phyloP scores from a whole-genome alignment of 2,888 invertebrate species.

The Cosmopolites sordidus region DNA sequence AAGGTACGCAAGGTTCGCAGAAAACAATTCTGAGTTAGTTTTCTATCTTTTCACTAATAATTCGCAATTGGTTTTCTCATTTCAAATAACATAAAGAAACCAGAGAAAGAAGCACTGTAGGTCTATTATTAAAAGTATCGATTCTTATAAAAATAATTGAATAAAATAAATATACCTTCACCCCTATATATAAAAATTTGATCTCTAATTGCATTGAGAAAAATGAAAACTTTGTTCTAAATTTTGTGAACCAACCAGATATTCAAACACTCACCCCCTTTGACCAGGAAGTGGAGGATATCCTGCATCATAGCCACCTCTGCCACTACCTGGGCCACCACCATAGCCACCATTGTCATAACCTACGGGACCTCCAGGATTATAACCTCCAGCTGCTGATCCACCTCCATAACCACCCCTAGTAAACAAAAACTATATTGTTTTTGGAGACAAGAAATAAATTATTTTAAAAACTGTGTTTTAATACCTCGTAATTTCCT shows the following conservation, averaged over 20 bases:
- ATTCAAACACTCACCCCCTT: slow-evolving; percentile 31
- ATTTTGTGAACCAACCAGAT: too few species aligned
- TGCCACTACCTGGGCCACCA: slow-evolving; percentile 21
- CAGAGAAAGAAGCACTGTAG: slow-evolving; percentile 6
- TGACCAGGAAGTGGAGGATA: slow-evolving; percentile 35
- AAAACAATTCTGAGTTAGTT: too few species aligned
- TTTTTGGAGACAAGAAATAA: not conserved
- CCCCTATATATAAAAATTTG: too few species aligned
- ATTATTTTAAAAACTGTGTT: too few species aligned
- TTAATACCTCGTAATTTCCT: too few species aligned
- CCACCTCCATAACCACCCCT: not conserved
- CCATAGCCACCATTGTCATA: slow-evolving; percentile 19
- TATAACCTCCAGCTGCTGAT: slow-evolving; percentile 8
- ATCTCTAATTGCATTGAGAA: too few species aligned
- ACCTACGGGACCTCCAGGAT: slow-evolving; percentile 8
- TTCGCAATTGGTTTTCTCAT: too few species aligned
- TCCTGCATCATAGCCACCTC: slow-evolving; percentile 33
- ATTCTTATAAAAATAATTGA: too few species aligned
- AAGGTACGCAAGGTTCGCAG: too few species aligned
- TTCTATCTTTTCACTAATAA: too few species aligned
- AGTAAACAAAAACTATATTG: not conserved
- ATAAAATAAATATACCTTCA: too few species aligned
- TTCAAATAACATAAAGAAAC: not conserved
- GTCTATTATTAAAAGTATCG: not conserved
- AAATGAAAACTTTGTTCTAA: too few species aligned